Base-by-base conservation (phyloP, 2,113 vertebrate species). In the Heliornis fulica region DNA sequence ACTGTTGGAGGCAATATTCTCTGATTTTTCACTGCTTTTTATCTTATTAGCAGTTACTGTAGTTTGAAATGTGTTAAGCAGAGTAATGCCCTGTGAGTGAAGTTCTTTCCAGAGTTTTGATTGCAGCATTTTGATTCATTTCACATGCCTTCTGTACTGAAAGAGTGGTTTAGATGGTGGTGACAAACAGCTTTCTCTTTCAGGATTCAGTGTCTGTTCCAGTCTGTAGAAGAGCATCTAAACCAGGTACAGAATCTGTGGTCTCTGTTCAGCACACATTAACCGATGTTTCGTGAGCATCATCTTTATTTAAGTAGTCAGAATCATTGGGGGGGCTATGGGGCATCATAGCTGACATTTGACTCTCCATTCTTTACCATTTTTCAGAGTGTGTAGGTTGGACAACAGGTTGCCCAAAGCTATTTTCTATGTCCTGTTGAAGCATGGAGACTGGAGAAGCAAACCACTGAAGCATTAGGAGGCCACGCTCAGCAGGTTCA, bases 1-100 rank as follows among this genome's bases (percentile, higher is more conserved):
- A 43, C 66, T 86, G 34, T 32, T 79, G 51, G 57, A 90, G 54
- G 38, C 1, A 1, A 82, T 84, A 51, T 77, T 83, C 72, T 90
- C 69, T 87, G 86, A 84, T 92, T 94, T 95, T 69, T 92, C 87
- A 53, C 60, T 86, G 51, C 50, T 81, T 84, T 93, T 76, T 91
- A 85, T 94, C 74, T 69, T 78, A 90, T 90, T 95, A 88, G 34
- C 63, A 34, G 9, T 34, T 76, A 38, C 46, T 61, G 18, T 83
- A 77, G 53, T 84, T 87, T 66, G 59, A 69, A 68, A 63, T 23
- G 75, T 31, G 63, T 32, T 84, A 54, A 89, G 75, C 57, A 36
- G 41, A 71, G 80, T 32, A 92, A 71, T 51, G 22, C 21, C 38
- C 11, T 72, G 40, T 57, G 31, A 1, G 3, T 32, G n/a, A 63